phyloP scores from a whole-genome alignment of 2,888 invertebrate genomes.

The Teleogryllus oceanicus region DNA sequence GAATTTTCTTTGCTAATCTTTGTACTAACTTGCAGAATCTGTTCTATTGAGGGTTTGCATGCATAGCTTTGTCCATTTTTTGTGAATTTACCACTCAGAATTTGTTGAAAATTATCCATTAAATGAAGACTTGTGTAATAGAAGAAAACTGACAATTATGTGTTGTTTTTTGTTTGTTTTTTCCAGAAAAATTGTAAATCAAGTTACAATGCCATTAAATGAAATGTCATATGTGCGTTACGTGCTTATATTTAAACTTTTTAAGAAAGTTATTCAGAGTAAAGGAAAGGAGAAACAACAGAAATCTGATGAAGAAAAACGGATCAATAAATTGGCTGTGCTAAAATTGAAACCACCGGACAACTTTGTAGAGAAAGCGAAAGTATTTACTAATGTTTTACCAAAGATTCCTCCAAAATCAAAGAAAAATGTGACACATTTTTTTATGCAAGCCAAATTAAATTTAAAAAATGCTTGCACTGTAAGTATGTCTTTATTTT shows the following conservation, averaged over 20 bases:
- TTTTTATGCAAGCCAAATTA: constrained; percentile 41
- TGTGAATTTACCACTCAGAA: too few relatives aligned
- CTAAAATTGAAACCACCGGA: constrained; percentile 37
- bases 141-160: neutral
- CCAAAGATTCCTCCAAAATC: constrained; percentile 39
- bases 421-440: constrained; percentile 39
- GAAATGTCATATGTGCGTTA: constrained; percentile 40
- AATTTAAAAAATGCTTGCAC: constrained; percentile 39
- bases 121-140: neutral
- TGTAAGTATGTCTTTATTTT: constrained; percentile 33
- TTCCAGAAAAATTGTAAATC: constrained; percentile 45
- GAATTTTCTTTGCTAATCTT: too few relatives aligned
- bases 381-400: constrained; percentile 38
- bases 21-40: too few relatives aligned
- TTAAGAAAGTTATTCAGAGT: constrained; percentile 41
- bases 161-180: constrained; percentile 26
- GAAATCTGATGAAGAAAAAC: constrained; percentile 35
- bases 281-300: constrained; percentile 28
- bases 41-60: too few relatives aligned
- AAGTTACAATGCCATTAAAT: constrained; percentile 39
- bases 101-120: neutral
- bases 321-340: constrained; percentile 38
- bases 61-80: too few relatives aligned
- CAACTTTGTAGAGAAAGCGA: constrained; percentile 38
- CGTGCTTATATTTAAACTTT: constrained; percentile 41